These are phyloP conservation scores for Dicrostonyx torquatus DNA, from an alignment of 2,797 vertebrate genomes.

Conservation along the genomic window DNA sequence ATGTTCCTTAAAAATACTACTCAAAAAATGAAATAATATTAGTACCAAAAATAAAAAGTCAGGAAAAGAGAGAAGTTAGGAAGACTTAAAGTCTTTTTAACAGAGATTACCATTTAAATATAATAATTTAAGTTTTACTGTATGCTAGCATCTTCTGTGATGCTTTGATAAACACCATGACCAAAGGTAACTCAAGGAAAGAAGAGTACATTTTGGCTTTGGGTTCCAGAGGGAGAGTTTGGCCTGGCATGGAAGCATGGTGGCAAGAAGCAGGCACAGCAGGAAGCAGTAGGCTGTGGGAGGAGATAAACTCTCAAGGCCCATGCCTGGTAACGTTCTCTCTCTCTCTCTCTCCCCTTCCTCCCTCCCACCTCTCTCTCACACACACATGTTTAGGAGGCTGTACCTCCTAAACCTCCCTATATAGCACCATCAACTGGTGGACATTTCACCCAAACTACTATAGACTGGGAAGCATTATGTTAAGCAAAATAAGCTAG, in stretches of 20 bases:
- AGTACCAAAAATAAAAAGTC: neutral
- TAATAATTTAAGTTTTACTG: neutral
- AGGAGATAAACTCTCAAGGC: neutral
- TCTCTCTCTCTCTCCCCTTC: too few relatives aligned
- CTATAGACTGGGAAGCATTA: neutral
- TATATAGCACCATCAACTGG: neutral
- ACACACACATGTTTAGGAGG: too few relatives aligned
- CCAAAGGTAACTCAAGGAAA: neutral
- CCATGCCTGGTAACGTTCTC: too few relatives aligned
- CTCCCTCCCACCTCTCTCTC: too few relatives aligned
- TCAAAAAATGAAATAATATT: neutral
- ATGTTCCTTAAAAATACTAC: conserved; percentile 22
- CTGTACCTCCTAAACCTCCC: neutral
- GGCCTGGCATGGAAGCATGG: neutral
- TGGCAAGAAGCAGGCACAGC: too few relatives aligned
- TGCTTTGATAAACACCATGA: neutral
- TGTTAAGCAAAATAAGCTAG: neutral
- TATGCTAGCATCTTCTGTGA: neutral
- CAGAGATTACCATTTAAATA: conserved; percentile 41
- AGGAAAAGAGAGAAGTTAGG: neutral
- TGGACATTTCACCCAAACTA: neutral
- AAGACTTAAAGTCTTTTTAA: conserved; percentile 8
- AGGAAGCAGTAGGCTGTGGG: neutral
- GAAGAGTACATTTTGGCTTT: neutral
- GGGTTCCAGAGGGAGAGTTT: neutral